Conservation (phyloP, 2,797 vertebrate genomes). For the Poecilia velifera region DNA sequence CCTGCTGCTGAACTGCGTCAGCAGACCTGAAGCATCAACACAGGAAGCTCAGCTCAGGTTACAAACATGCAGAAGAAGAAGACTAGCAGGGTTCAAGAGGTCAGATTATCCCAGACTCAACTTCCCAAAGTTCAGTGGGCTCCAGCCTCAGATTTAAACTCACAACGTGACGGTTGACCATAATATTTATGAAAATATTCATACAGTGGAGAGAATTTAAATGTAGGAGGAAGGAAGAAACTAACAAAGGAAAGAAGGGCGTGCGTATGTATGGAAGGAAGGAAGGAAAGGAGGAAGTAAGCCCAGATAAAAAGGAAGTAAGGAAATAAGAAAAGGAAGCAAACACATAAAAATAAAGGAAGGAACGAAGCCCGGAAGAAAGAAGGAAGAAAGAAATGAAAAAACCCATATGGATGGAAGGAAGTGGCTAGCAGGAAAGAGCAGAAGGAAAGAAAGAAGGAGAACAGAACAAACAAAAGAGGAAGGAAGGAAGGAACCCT, state of each 20-base stretch:
- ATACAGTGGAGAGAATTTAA: background rate
- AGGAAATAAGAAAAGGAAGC: too few relatives aligned
- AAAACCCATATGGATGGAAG: too few relatives aligned
- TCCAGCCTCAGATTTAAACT: background rate
- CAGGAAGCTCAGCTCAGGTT: background rate
- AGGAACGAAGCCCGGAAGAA: too few relatives aligned
- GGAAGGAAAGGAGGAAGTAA: too few relatives aligned
- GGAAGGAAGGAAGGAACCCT: too few relatives aligned
- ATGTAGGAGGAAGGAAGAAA: background rate
- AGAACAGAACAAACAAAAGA: too few relatives aligned
- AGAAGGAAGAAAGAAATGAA: too few relatives aligned
- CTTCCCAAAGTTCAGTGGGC: background rate
- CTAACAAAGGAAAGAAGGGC: background rate
- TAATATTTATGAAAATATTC: background rate
- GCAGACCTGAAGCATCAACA: slow-evolving; percentile 8
- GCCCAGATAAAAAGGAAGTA: too few relatives aligned
- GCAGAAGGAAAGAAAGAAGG: too few relatives aligned
- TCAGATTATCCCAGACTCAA: background rate
- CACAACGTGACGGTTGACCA: background rate
- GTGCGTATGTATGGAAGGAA: too few relatives aligned
- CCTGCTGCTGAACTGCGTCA: slow-evolving; percentile 16
- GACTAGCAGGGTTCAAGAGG: background rate
- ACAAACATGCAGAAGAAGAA: background rate
- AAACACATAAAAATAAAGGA: too few relatives aligned
- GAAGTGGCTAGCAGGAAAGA: too few relatives aligned